A percentile compares a stretch with the other conserved stretches of the same genome.
These are phyloP conservation scores for Apolygus lucorum DNA, from an alignment of 1,140 invertebrate genomes.

Conservation along the genomic window DNA sequence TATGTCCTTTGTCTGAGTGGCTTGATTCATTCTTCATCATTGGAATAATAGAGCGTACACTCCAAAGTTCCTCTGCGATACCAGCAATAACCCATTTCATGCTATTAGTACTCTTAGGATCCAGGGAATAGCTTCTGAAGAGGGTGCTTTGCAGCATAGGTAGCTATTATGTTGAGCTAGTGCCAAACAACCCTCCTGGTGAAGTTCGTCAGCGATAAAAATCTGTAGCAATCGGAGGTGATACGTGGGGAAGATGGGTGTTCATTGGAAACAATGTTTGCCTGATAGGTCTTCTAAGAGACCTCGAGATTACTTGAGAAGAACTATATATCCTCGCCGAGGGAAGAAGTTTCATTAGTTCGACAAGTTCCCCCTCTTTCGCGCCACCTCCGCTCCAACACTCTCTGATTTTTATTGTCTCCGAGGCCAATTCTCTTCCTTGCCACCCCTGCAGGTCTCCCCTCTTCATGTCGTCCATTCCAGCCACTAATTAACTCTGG, in stretches of 20 bases:
- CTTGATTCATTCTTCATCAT: no score
- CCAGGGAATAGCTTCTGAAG: no score
- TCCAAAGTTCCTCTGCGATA: no score
- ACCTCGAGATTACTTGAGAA: constrained; percentile 7
- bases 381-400: neutral
- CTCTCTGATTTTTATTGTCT: neutral
- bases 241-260: neutral
- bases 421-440: neutral
- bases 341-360: constrained; percentile 11
- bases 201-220: neutral
- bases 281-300: neutral
- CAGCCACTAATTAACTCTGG: neutral
- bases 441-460: neutral
- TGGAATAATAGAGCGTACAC: no score
- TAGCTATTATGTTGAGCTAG: neutral
- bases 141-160: no score
- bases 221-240: neutral
- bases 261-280: constrained; percentile 8
- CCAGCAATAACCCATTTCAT: no score
- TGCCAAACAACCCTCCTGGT: neutral
- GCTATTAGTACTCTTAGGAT: no score
- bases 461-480: neutral
- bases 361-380: neutral
- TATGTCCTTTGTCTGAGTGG: no score
- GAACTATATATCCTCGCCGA: constrained; percentile 1